Conservation (phyloP, 2,113 vertebrate species). For the Noturus placidus region DNA sequence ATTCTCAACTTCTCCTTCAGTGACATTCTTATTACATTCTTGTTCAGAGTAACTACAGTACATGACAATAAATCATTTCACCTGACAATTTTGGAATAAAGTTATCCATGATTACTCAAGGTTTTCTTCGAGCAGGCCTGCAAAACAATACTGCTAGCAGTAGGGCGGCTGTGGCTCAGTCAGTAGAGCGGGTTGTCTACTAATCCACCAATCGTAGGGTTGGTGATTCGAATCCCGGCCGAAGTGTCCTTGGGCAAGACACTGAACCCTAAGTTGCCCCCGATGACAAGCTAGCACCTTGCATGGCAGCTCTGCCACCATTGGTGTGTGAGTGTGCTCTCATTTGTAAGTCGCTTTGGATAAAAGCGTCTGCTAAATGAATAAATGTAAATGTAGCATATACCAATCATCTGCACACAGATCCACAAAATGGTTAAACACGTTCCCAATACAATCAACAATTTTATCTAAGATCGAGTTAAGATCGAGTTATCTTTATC, state of each 20-base stretch:
- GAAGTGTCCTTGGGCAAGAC: too few species aligned
- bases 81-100: neutral
- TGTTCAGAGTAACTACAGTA: neutral
- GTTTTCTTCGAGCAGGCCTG: neutral
- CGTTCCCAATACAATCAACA: neutral
- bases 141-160: neutral
- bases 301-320: too few species aligned
- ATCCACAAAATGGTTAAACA: neutral
- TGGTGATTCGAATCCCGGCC: too few species aligned
- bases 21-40: neutral
- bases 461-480: neutral
- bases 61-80: neutral
- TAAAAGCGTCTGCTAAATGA: too few species aligned
- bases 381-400: too few species aligned
- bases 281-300: too few species aligned
- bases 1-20: neutral
- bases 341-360: too few species aligned
- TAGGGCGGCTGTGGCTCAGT: too few species aligned
- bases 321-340: too few species aligned
- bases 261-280: too few species aligned
- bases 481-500: slow-evolving; percentile 34
- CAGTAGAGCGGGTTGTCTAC: too few species aligned
- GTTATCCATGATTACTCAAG: neutral
- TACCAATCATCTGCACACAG: neutral
- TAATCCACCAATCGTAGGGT: too few species aligned